Evolutionary conservation across 2,113 vertebrate species (phyloP), one percentile per base, ranked within the genome.

Genomic region (Rhinichthys klamathensis): DNA sequence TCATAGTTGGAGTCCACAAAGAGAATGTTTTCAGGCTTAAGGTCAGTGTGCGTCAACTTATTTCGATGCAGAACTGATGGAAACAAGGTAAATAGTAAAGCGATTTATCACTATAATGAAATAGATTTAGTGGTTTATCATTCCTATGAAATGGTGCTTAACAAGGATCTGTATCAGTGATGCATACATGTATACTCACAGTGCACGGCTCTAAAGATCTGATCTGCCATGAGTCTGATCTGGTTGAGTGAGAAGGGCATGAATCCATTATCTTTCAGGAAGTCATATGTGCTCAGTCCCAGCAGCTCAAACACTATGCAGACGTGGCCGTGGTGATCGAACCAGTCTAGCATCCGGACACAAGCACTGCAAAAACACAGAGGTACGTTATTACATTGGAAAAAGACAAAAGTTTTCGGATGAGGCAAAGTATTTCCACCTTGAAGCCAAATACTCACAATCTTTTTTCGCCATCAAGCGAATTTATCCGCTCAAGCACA

Each of bases 21-120:
- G 73, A 99, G 94, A 90, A 99, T 99, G 91, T 99, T 99, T 94
- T 99, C 98, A 84, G 98, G 98, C 89, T 99, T 99, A 90, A 99
- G 92, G 92, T 99, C 98, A 38, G 98, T 99, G 92, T 99, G 98
- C 51, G 97, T 99, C 89, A 99, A 92, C 88, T 98, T 98, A 93
- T 98, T 98, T 87, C 95, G 96, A 90, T 99, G 98, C 23, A 99
- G 91, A 95, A 99, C 97, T 99, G 91, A 0, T 93, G 93, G 73
- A 89, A 3, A 87, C 2, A 56, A 23, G 18, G 7, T 23, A 18
- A 9, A 56, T 8, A 75, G 60, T 46, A 87, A 83, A 91, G 90
- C 90, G 89, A 86, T 9, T 78, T 74, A 80, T 86, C 74, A 21
- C 51, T 21, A 56, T 23, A 8, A 21, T 8, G 54, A 56, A 56